These are phyloP conservation scores for Ceratitis capitata DNA, from an alignment of 1,140 invertebrate species.

Conservation along the genomic window DNA sequence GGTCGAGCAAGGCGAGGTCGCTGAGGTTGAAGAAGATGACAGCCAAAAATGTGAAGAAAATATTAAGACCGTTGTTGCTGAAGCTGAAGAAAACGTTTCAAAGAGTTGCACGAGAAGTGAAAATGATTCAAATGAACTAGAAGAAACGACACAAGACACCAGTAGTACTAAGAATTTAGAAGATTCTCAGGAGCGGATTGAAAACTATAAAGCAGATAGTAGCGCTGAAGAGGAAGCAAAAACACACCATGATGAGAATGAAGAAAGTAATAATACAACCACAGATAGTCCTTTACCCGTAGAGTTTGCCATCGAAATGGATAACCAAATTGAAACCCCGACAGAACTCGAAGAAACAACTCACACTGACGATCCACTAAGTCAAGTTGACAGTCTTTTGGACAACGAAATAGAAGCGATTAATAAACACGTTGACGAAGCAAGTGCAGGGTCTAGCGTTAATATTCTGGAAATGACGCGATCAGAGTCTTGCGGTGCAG, in stretches of 20 bases:
- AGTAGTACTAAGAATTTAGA: background rate
- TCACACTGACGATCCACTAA: constrained; percentile 29
- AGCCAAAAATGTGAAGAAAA: background rate
- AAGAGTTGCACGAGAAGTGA: background rate
- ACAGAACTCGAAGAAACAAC: background rate
- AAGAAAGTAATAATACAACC: background rate
- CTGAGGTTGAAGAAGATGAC: background rate
- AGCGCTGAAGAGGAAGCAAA: background rate
- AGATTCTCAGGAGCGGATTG: background rate
- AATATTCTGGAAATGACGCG: background rate
- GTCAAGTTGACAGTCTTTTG: background rate
- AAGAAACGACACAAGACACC: background rate
- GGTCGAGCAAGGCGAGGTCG: background rate
- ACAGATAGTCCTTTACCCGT: background rate
- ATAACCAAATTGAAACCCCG: background rate
- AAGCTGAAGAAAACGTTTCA: background rate
- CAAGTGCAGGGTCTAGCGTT: background rate
- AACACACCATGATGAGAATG: background rate
- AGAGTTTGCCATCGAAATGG: background rate
- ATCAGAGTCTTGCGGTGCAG: background rate
- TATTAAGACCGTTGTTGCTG: background rate
- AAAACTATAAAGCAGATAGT: background rate
- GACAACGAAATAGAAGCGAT: background rate
- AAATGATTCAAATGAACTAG: background rate
- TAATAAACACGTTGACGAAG: background rate